Evolutionary conservation across 2,797 vertebrate species (phyloP).

Genomic region (Triplophysa bombifrons): DNA sequence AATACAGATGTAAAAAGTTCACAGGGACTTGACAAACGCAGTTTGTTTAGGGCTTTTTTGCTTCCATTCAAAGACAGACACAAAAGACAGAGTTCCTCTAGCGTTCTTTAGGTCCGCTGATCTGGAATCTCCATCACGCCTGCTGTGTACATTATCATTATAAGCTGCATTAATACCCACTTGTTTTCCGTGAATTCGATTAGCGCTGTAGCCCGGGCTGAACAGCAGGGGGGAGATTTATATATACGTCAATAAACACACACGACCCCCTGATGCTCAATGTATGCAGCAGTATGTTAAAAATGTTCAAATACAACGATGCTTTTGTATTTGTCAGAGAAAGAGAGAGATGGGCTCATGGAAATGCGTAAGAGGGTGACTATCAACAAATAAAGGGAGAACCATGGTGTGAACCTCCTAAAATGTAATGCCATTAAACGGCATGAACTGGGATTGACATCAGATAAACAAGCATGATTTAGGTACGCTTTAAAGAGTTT

Average conservation of each 20-base stretch:
- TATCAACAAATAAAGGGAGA: neutral
- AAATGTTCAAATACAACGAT: conserved; percentile 13
- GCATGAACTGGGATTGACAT: too few relatives aligned
- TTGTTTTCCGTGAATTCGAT: conserved; percentile 43
- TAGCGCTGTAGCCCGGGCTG: conserved; percentile 7
- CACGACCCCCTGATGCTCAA: conserved; percentile 32
- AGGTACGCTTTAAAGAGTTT: too few relatives aligned
- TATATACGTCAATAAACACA: conserved; percentile 31
- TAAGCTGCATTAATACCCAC: conserved; percentile 38
- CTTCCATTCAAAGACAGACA: conserved; percentile 27
- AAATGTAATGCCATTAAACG: too few relatives aligned
- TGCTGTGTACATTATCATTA: conserved; percentile 11
- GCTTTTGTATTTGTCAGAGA: conserved; percentile 32
- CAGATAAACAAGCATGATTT: too few relatives aligned
- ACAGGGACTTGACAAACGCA: neutral
- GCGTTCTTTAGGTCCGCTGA: neutral
- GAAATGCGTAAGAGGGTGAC: conserved; percentile 7
- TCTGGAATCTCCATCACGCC: neutral
- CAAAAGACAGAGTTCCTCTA: conserved; percentile 1
- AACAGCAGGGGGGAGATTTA: neutral
- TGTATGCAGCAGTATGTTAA: conserved; percentile 19
- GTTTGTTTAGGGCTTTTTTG: conserved; percentile 31
- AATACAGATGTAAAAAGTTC: too few relatives aligned
- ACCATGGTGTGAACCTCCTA: too few relatives aligned
- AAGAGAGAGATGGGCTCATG: conserved; percentile 9